phyloP scores from a whole-genome alignment of 2,888 invertebrate genomes.

The Serrognathus titanus region DNA sequence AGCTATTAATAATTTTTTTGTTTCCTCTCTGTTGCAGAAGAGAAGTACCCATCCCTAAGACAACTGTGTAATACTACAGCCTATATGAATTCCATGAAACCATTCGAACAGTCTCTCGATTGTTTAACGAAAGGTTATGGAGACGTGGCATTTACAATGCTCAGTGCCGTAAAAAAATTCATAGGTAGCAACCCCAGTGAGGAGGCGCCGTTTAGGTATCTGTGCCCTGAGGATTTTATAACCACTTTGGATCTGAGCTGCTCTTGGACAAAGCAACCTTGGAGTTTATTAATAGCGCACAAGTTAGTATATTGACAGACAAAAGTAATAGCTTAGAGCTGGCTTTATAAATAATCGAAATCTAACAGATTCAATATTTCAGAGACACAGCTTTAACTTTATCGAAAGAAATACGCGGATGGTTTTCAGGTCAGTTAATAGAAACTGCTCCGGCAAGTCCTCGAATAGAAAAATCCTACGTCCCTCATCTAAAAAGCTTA shows the following conservation, averaged over 20 bases:
- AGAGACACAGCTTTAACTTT: too few species aligned
- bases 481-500: too few species aligned
- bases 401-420: too few species aligned
- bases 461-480: too few species aligned
- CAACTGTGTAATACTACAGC: slow-evolving; percentile 52
- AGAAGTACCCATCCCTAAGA: slow-evolving; percentile 47
- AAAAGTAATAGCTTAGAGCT: too few species aligned
- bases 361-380: too few species aligned
- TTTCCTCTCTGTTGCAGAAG: slow-evolving; percentile 12
- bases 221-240: slow-evolving; percentile 36
- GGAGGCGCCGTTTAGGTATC: slow-evolving; percentile 25
- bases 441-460: too few species aligned
- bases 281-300: slow-evolving; percentile 55
- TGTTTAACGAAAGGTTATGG: slow-evolving; percentile 53
- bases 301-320: slow-evolving; percentile 44
- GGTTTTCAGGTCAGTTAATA: too few species aligned
- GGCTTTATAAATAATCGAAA: too few species aligned
- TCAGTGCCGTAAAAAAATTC: slow-evolving; percentile 38
- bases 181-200: neutral
- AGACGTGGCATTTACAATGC: slow-evolving; percentile 56
- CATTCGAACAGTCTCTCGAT: slow-evolving; percentile 48
- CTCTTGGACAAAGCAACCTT: slow-evolving; percentile 61
- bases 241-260: slow-evolving; percentile 48
- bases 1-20: neutral
- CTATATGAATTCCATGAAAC: slow-evolving; percentile 28